Percentiles rank a stretch among this genome's conserved stretches.
Evolutionary conservation across 2,113 vertebrate genomes (phyloP).

Genomic region (Cynocephalus volans): DNA sequence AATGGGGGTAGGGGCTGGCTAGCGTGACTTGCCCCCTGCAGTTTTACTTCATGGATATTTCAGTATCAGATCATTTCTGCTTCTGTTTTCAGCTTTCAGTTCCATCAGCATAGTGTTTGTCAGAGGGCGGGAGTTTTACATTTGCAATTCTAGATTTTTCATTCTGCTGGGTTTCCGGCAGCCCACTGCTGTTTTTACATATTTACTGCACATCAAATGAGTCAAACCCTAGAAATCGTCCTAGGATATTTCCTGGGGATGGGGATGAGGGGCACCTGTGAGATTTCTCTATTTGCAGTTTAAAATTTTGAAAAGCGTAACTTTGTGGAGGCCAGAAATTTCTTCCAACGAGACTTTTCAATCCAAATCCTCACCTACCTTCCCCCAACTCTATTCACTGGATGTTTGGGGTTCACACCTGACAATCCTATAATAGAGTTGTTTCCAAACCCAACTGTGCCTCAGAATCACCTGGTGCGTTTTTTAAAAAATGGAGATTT

Average conservation of each 20-base stretch:
- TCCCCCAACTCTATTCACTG: not conserved
- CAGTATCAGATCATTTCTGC: not conserved
- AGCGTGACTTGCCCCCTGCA: not conserved
- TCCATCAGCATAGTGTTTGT: slow-evolving; percentile 50
- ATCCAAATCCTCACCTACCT: not conserved
- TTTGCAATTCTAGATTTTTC: slow-evolving; percentile 78
- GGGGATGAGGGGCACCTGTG: not conserved
- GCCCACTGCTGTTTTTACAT: not conserved
- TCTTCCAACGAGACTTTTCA: not conserved
- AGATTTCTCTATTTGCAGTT: not conserved
- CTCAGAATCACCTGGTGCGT: not conserved
- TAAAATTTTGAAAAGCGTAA: not conserved
- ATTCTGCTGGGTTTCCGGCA: slow-evolving; percentile 19
- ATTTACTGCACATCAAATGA: slow-evolving; percentile 59
- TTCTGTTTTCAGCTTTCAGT: not conserved
- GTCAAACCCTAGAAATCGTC: not conserved
- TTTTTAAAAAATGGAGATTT: not conserved
- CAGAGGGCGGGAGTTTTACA: not conserved
- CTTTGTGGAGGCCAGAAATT: not conserved
- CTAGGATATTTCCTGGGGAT: not conserved
- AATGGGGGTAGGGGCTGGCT: not conserved
- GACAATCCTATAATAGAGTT: not conserved
- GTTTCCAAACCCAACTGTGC: not conserved
- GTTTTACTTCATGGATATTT: not conserved
- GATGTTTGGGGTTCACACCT: not conserved